A percentile compares a stretch with the other conserved stretches of the same genome.
These are phyloP conservation scores for Myanophis thanlyinensis DNA, from an alignment of 2,113 vertebrate species.

Conservation along the genomic window DNA sequence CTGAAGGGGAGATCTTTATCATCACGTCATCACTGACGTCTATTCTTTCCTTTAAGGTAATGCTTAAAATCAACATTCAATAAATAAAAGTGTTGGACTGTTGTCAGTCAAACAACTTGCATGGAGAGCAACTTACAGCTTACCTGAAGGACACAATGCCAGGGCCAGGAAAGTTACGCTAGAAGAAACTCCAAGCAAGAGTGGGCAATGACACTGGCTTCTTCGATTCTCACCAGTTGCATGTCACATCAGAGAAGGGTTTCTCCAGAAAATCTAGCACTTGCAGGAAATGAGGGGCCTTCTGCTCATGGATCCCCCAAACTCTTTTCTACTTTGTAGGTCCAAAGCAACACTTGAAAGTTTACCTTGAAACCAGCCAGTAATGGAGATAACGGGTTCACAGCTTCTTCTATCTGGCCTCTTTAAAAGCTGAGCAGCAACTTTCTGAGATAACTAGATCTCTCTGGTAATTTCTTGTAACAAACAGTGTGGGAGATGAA, in stretches of 20 bases:
- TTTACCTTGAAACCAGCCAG: neutral
- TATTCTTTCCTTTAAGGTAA: neutral
- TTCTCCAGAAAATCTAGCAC: neutral
- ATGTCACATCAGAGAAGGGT: neutral
- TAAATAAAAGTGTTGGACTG: neutral
- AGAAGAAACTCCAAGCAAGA: neutral
- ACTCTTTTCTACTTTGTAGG: neutral
- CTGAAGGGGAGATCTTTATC: neutral
- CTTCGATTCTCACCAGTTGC: neutral
- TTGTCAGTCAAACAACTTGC: neutral
- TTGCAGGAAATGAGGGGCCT: neutral
- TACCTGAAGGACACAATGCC: neutral
- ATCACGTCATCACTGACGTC: neutral
- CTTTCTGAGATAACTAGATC: neutral
- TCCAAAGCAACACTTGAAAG: neutral
- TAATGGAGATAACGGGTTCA: neutral
- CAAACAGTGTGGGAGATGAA: neutral
- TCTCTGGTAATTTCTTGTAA: neutral
- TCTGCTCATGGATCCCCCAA: neutral
- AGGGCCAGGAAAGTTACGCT: neutral
- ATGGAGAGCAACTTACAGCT: neutral
- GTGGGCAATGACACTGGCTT: neutral
- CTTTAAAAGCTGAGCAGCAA: neutral
- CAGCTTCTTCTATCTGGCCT: neutral
- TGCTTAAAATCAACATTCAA: neutral